Base-by-base conservation (phyloP, 2,797 vertebrate species). In the Anabas testudineus region DNA sequence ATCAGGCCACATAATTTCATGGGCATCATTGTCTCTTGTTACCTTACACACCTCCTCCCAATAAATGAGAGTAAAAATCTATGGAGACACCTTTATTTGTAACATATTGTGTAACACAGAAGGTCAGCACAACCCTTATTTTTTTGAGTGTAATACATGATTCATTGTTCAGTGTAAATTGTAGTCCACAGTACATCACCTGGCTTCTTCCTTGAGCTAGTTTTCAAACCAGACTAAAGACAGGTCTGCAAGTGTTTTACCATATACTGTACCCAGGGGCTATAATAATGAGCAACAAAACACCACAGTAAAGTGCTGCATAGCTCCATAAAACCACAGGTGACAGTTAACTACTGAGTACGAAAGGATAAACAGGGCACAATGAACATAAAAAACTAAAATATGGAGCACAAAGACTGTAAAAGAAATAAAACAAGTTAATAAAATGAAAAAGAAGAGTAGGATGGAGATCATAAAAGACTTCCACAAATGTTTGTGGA, bases 271-370 rank as follows among this genome's bases (percentile, higher is more conserved):
- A 36, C 58, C n/a, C 62, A 10, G 5, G 54, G 59, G 71, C 55
- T 45, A 16, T 58, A 65, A 71, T 65, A 80, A 67, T 39, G 60
- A 76, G 58, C 52, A 49, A 57, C 49, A 55, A 51, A 65, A 70
- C 64, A 30, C 10, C 15, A 16, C 55, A 52, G 56, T 74, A 62
- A 64, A 61, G 37, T 42, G 56, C 60, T 30, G 49, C n/a, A 41
- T 30, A 19, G 66, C 46, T 52, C 57, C 64, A 73, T 77, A 79
- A 81, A 83, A 74, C 60, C 19, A 0, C 69, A 72, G 61, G 70
- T 65, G 67, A 67, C 62, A 67, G 47, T 58, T 48, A 79, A 79
- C 49, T 45, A 62, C 58, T 37, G 54, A 71, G 67, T 32, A n/a
- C 9, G 34, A 62, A 21, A 39, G n/a, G 26, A 70, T 52, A 56